Base-by-base conservation (phyloP, 2,888 invertebrate species). In the Ichneumon xanthorius region DNA sequence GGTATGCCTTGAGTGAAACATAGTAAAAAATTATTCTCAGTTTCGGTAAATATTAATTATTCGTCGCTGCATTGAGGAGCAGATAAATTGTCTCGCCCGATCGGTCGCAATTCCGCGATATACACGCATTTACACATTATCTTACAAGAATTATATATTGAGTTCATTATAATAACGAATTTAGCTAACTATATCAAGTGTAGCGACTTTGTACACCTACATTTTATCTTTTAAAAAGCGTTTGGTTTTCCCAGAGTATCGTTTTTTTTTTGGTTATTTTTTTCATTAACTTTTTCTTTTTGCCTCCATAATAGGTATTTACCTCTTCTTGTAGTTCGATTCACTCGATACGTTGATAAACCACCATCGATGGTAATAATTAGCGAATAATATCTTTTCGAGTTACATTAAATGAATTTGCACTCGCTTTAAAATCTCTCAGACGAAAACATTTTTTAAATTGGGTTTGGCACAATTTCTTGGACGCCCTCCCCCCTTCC, bases 221-320 rank as follows among this genome's bases (percentile, higher is more conserved):
- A 73, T 68, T 73, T 73, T 82, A 82, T 82, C 58, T 33, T 78
- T 90, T 91, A 90, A 88, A 92, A 92, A 92, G 92, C 92, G 92
- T 90, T 91, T 92, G 88, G 88, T 92, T 91, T 92, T 90, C 92
- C 92, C 92, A 91, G 90, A 90, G 87, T 90, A 88, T 90, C 88
- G 83, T 89, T 77, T 82, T 19, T 72, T 50, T 37, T 37, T 40
- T 67, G n/a, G 11, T 37, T 45, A 26, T 26, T 22, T 14, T 40
- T 53, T 50, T 53, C 33, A 33, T 37, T 65, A 30, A 19, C 45
- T 16, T 48, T 40, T 37, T 37, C 16, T 50, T n/a, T 14, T 50
- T 53, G 37, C 45, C 63, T 33, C 40, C 26, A 14, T 61, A 30
- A 7, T 22, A 22, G 26, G 45, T 48, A 37, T 30, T 73, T 76